Evolutionary conservation across 2,113 vertebrate genomes (phyloP).

Genomic region (Podocnemis expansa): DNA sequence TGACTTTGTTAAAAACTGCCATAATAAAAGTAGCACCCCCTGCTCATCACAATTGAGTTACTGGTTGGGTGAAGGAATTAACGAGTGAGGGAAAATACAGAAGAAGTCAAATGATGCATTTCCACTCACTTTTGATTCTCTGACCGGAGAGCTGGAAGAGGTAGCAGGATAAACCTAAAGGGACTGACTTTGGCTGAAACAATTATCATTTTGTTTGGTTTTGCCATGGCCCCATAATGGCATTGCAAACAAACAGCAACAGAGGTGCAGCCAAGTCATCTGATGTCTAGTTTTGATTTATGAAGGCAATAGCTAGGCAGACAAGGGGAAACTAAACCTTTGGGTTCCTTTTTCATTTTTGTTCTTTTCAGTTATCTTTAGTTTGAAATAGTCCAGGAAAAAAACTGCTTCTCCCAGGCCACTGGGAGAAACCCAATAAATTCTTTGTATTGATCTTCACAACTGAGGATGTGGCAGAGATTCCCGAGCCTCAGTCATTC

Average conservation of each 20-base stretch:
- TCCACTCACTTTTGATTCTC: constrained; percentile 20
- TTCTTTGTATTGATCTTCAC: too few species aligned
- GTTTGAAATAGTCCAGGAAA: constrained; percentile 35
- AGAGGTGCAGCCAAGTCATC: constrained; percentile 41
- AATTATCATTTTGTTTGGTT: constrained; percentile 48
- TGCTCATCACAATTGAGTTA: constrained; percentile 29
- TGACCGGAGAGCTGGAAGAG: not conserved
- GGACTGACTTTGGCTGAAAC: constrained; percentile 15
- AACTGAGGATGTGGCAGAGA: too few species aligned
- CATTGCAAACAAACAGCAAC: constrained; percentile 39
- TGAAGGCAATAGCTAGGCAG: constrained; percentile 29
- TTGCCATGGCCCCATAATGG: constrained; percentile 20
- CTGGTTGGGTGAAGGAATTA: not conserved
- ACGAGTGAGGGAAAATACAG: not conserved
- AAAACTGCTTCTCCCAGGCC: not conserved
- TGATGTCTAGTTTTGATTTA: constrained; percentile 62
- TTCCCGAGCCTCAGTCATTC: too few species aligned
- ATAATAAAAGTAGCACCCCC: not conserved
- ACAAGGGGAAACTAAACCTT: constrained; percentile 37
- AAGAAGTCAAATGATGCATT: not conserved
- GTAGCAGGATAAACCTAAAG: not conserved
- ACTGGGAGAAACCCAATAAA: too few species aligned
- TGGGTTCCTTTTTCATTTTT: constrained; percentile 47
- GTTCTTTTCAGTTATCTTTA: constrained; percentile 36
- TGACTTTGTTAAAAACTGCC: not conserved